A percentile compares a stretch with the other conserved stretches of the same genome.
Conservation (phyloP, 2,888 invertebrate genomes). For the Philereme vetulata region DNA sequence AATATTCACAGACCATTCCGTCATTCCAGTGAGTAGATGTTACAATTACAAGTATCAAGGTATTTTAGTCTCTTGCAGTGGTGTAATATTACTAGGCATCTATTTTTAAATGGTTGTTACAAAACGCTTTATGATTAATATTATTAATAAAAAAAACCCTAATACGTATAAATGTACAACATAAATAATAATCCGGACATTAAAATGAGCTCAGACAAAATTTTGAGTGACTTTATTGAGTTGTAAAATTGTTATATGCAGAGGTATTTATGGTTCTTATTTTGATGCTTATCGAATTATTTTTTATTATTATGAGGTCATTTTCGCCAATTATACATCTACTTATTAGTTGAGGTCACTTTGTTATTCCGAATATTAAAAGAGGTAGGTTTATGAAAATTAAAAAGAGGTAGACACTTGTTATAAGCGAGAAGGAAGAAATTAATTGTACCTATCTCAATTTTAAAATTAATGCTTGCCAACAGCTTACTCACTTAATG, state of each 20-base stretch:
- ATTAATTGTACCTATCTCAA: not conserved
- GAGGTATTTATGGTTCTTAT: constrained; percentile 40
- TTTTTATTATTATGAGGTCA: constrained; percentile 30
- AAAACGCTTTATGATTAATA: not conserved
- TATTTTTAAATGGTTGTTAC: not conserved
- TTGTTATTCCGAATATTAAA: constrained; percentile 29
- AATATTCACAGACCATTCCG: no score
- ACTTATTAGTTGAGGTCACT: constrained; percentile 33
- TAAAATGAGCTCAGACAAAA: constrained; percentile 10
- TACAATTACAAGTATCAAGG: no score
- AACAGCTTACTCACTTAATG: not conserved
- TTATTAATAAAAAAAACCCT: not conserved
- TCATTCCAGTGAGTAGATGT: no score
- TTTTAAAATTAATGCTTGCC: not conserved
- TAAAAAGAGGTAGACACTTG: constrained; percentile 35
- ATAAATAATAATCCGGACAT: constrained; percentile 3
- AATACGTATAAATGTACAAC: not conserved
- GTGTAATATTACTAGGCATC: not conserved
- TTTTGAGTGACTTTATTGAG: constrained; percentile 21
- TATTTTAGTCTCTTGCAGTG: no score
- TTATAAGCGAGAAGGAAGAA: constrained; percentile 3
- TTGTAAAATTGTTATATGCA: constrained; percentile 15
- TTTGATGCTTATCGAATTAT: constrained; percentile 32
- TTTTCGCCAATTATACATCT: constrained; percentile 31
- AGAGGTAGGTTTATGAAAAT: constrained; percentile 35